Evolutionary conservation across 2,797 vertebrate species (phyloP), one percentile per base, ranked within the genome.

Genomic region (Sebastolobus alascanus): DNA sequence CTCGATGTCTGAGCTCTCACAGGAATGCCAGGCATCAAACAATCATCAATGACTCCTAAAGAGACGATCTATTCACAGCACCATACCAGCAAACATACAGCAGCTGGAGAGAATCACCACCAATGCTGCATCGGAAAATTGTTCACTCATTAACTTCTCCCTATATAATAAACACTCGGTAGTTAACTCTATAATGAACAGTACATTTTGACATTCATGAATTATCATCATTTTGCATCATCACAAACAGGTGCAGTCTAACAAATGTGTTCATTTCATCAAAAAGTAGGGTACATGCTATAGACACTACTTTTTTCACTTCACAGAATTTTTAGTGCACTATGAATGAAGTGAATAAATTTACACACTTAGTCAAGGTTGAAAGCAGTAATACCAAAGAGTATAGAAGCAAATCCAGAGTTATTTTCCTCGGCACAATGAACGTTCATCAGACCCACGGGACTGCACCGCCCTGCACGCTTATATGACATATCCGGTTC

Each of bases 1-100:
- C 67, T 71, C 25, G 0, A 52, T 35, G 69, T 61, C 66, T 40
- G 56, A 35, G 33, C 18, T 55, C 40, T 46, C 37, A 2, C 31
- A 37, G 22, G 68, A 87, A 65, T 27, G 20, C 16, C n/a, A 46
- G 58, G 20, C 46, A 50, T 63, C 69, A 58, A 40, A 65, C 66
- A 66, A 12, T 71, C 25, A 55, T 58, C 27, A 50, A 54, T 29
- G 22, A 68, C 37, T 35, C 33, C 27, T 3, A n/a, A 12, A 29
- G 50, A 83, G 52, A 68, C 27, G 5, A 27, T 68, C 46, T 43
- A 54, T 64, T 65, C 63, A 31, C 6, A 64, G 9, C 72, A 14
- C 22, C 18, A 12, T 8, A n/a, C 5, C 13, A 55, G 9, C 38
- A 16, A 16, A 59, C 18, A 16, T 2, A 31, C 31, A 54, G 65